phyloP scores from a whole-genome alignment of 2,888 invertebrate genomes.

The Aproaerema taeniolella region DNA sequence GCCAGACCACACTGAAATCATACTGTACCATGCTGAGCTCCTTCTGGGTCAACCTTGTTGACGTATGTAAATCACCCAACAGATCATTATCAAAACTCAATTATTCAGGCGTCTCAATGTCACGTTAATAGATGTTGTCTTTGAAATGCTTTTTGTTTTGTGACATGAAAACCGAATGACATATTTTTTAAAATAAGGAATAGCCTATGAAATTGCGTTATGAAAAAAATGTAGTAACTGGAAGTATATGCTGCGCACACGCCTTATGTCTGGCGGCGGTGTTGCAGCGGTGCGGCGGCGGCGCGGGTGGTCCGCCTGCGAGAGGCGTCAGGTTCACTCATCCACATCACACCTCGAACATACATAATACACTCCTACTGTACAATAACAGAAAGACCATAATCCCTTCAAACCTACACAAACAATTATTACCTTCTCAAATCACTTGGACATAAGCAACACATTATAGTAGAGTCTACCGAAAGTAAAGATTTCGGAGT shows the following conservation, averaged over 20 bases:
- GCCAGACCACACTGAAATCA: conserved; percentile 60
- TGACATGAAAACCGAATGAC: too few relatives aligned
- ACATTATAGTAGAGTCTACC: conserved; percentile 56
- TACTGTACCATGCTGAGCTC: conserved; percentile 32
- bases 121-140: conserved; percentile 2
- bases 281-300: conserved; percentile 71
- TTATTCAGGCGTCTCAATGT: conserved; percentile 11
- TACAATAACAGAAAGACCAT: conserved; percentile 37
- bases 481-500: conserved; percentile 63
- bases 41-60: conserved; percentile 57
- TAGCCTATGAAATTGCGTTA: too few relatives aligned
- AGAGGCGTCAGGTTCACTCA: conserved; percentile 66
- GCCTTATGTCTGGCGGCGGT: conserved; percentile 55
- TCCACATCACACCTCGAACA: conserved; percentile 42
- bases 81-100: conserved; percentile 42
- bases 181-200: too few relatives aligned
- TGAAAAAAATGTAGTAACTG: conserved; percentile 16
- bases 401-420: conserved; percentile 26
- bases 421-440: conserved; percentile 33
- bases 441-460: conserved; percentile 32
- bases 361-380: conserved; percentile 25
- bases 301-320: conserved; percentile 49
- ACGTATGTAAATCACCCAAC: conserved; percentile 52
- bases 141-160: too few relatives aligned
- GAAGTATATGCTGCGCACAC: conserved; percentile 39